Conservation (phyloP, 2,797 vertebrate genomes). For the Amazona finschi region DNA sequence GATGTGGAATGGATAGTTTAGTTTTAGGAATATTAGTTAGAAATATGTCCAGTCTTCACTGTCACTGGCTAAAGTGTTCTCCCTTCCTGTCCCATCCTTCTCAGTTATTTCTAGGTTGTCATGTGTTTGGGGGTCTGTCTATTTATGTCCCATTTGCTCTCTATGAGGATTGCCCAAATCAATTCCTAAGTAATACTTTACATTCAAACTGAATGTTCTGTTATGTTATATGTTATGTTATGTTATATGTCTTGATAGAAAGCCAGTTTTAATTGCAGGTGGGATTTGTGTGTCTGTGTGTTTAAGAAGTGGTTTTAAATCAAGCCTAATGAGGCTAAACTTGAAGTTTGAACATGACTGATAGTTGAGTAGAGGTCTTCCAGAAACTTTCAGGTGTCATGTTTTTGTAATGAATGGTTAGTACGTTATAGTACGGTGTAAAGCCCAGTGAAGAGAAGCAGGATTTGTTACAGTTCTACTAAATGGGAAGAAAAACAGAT, state of each 20-base stretch:
- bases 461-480: not conserved
- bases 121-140: not conserved
- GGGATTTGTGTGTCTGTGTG: not conserved
- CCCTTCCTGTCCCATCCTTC: not conserved
- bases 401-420: not conserved
- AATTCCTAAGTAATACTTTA: not conserved
- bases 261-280: not conserved
- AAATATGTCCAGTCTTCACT: not conserved
- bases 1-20: accelerated
- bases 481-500: not conserved
- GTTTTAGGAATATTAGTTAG: not conserved
- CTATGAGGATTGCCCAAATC: not conserved
- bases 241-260: not conserved
- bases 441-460: not conserved
- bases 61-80: not conserved
- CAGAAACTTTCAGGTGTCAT: not conserved
- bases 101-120: not conserved
- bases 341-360: not conserved
- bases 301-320: not conserved
- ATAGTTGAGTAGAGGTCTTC: not conserved
- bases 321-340: not conserved
- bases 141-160: not conserved
- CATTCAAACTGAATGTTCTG: not conserved
- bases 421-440: accelerated
- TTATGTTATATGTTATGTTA: not conserved